A percentile compares a stretch with the other conserved stretches of the same genome.
phyloP scores from a whole-genome alignment of 2,113 vertebrate genomes.

The Hippopotamus amphibius region DNA sequence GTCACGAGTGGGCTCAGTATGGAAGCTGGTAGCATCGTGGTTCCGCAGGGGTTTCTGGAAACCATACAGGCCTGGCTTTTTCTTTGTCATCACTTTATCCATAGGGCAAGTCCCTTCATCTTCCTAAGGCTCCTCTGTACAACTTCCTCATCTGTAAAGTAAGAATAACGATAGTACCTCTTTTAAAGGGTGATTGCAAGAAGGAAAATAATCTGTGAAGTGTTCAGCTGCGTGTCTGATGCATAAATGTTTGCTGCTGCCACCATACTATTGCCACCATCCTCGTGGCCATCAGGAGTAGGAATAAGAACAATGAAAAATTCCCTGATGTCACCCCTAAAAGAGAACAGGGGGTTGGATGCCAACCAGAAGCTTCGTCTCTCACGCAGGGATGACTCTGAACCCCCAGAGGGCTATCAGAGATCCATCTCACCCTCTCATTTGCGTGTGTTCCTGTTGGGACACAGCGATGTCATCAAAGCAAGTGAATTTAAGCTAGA shows the following conservation, averaged over 20 bases:
- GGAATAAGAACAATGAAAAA: neutral
- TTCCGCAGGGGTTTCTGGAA: neutral
- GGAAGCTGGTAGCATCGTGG: neutral
- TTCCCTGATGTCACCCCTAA: neutral
- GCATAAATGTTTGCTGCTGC: neutral
- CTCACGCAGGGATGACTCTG: neutral
- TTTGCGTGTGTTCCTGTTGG: neutral
- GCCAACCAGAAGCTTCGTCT: neutral
- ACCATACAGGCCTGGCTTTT: neutral
- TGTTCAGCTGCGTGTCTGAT: neutral
- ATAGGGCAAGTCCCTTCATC: neutral
- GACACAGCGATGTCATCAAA: neutral
- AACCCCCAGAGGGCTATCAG: neutral
- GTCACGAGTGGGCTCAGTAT: neutral
- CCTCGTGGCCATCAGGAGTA: neutral
- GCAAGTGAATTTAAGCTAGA: neutral
- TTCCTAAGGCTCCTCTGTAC: neutral
- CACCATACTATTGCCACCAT: accelerated
- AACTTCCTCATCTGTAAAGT: neutral
- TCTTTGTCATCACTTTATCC: neutral
- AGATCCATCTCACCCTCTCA: neutral
- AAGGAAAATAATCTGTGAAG: neutral
- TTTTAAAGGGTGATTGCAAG: neutral
- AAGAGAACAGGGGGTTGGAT: neutral
- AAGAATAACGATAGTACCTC: neutral